Evolutionary conservation across 1,140 invertebrate species (phyloP).

Genomic region (Homalodisca vitripennis): DNA sequence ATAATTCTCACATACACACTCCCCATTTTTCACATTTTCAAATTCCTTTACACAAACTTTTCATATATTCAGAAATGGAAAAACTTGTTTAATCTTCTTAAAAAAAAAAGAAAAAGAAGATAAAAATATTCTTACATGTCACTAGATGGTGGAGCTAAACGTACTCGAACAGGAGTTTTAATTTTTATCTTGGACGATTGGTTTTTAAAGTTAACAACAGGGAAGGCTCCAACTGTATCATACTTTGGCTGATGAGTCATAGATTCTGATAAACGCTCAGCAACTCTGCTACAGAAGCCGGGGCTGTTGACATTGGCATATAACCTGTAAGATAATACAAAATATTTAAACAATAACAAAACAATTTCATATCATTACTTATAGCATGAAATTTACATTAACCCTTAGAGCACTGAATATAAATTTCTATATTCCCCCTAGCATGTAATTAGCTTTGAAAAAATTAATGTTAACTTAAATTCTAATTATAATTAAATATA

Average conservation of each 20-base stretch:
- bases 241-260: constrained; percentile 21
- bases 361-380: too few relatives aligned
- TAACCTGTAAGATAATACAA: not conserved
- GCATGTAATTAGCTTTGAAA: not conserved
- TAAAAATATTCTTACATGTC: too few relatives aligned
- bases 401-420: not conserved
- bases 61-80: too few relatives aligned
- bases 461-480: not conserved
- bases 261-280: constrained; percentile 8
- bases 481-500: not conserved
- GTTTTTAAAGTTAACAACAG: constrained; percentile 20
- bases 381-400: too few relatives aligned
- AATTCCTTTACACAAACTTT: too few relatives aligned
- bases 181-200: not conserved
- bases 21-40: too few relatives aligned
- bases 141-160: constrained; percentile 21
- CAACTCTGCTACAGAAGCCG: constrained; percentile 22
- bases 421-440: not conserved
- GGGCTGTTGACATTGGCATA: constrained; percentile 20
- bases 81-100: too few relatives aligned
- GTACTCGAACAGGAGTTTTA: constrained; percentile 23
- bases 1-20: too few relatives aligned
- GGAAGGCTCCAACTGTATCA: constrained; percentile 17
- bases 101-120: too few relatives aligned
- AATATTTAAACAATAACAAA: too few relatives aligned